These are phyloP conservation scores for Grammomys surdaster DNA, from an alignment of 2,113 vertebrate genomes.

Conservation along the genomic window DNA sequence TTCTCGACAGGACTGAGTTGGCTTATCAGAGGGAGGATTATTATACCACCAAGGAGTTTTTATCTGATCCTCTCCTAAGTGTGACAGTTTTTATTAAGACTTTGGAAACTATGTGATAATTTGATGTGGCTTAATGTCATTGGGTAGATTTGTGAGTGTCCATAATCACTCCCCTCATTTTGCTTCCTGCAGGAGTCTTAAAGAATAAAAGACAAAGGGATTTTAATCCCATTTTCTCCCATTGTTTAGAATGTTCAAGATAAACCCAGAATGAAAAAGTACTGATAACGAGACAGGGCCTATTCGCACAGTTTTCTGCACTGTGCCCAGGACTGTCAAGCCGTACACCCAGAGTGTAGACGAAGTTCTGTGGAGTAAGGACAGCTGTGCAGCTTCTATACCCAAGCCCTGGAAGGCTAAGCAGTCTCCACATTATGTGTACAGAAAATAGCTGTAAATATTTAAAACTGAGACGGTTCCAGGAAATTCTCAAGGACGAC, in stretches of 20 bases:
- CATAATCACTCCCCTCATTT: constrained; percentile 22
- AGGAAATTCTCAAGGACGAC: neutral
- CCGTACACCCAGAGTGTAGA: neutral
- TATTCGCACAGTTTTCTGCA: constrained; percentile 13
- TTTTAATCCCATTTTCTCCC: constrained; percentile 47
- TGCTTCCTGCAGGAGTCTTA: constrained; percentile 53
- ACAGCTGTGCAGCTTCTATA: neutral
- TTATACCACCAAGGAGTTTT: constrained; percentile 66
- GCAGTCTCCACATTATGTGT: neutral
- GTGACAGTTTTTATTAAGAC: constrained; percentile 67
- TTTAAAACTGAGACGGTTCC: constrained; percentile 39
- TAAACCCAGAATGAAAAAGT: neutral
- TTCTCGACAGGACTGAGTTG: constrained; percentile 25
- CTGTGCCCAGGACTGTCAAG: neutral
- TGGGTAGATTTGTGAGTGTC: constrained; percentile 59
- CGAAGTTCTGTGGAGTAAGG: neutral
- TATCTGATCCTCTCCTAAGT: constrained; percentile 71
- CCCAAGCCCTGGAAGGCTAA: neutral
- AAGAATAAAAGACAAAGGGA: constrained; percentile 64
- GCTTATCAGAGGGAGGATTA: constrained; percentile 54
- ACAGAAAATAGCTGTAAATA: neutral
- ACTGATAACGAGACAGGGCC: neutral
- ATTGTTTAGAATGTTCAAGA: constrained; percentile 26
- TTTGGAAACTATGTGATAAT: constrained; percentile 59
- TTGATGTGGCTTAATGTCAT: constrained; percentile 52